phyloP scores from a whole-genome alignment of 2,113 vertebrate genomes.

The Glaucomys volans region DNA sequence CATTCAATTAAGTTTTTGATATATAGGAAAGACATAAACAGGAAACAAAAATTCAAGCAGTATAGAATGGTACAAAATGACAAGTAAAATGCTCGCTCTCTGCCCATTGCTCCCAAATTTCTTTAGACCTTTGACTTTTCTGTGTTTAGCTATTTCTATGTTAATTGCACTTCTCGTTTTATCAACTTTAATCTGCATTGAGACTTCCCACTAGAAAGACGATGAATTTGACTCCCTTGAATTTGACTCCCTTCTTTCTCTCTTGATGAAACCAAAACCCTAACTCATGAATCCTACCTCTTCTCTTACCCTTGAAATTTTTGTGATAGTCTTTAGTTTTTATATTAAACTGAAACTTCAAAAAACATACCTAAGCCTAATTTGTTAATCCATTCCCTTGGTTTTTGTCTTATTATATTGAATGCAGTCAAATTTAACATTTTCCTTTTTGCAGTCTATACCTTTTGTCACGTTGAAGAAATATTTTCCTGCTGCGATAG shows the following conservation, averaged over 20 bases:
- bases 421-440: conserved; percentile 4
- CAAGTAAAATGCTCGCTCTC: neutral
- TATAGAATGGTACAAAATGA: conserved; percentile 37
- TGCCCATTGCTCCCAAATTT: conserved; percentile 49
- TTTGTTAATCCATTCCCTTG: conserved; percentile 24
- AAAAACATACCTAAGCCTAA: neutral
- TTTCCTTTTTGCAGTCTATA: conserved; percentile 12
- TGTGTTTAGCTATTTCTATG: conserved; percentile 24
- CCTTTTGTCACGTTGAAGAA: conserved; percentile 43
- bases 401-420: conserved; percentile 48
- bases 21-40: conserved; percentile 7
- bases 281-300: conserved; percentile 35
- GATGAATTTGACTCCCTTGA: neutral
- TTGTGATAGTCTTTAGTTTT: conserved; percentile 23
- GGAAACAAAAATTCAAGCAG: conserved; percentile 48
- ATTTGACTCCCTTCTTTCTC: neutral
- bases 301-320: conserved; percentile 8
- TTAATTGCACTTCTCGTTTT: conserved; percentile 34
- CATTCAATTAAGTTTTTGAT: conserved; percentile 61
- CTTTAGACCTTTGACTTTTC: conserved; percentile 47
- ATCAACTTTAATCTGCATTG: conserved; percentile 60
- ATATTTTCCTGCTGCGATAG: neutral
- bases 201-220: conserved; percentile 43
- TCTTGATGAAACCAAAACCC: neutral
- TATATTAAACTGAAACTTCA: conserved; percentile 45